Conservation (phyloP, 1,140 invertebrate species). For the Idris sp. region DNA sequence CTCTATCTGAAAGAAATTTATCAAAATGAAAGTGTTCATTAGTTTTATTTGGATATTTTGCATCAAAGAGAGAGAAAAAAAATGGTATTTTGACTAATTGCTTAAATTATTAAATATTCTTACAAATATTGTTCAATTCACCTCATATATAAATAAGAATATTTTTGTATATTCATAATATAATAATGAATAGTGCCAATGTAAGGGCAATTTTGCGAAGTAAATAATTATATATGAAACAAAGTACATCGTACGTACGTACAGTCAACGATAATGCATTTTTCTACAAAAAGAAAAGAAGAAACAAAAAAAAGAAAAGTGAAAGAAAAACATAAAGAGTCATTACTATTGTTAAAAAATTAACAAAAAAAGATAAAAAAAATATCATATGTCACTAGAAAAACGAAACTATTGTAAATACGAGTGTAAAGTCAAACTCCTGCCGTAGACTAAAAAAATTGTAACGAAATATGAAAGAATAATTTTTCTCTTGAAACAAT, state of each 20-base stretch:
- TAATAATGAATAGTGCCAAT: constrained; percentile 44
- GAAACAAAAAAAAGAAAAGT: not conserved
- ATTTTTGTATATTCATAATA: constrained; percentile 48
- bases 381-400: constrained; percentile 57
- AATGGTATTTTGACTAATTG: too few species aligned
- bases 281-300: constrained; percentile 25
- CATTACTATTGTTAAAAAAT: constrained; percentile 49
- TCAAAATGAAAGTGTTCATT: too few species aligned
- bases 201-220: constrained; percentile 42
- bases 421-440: constrained; percentile 64
- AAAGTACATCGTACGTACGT: constrained; percentile 53
- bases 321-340: constrained; percentile 7
- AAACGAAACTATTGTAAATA: constrained; percentile 71
- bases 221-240: too few species aligned
- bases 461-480: constrained; percentile 42
- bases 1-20: too few species aligned
- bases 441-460: constrained; percentile 58
- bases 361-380: too few species aligned
- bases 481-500: constrained; percentile 51
- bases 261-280: constrained; percentile 51
- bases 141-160: constrained; percentile 35
- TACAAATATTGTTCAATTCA: constrained; percentile 28
- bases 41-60: constrained; percentile 31
- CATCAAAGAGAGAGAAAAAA: too few species aligned
- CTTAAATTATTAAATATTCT: too few species aligned